These are phyloP conservation scores for Catalaphyllia jardinei DNA, from an alignment of 64 coral and sea anemone genomes.

Conservation along the genomic window DNA sequence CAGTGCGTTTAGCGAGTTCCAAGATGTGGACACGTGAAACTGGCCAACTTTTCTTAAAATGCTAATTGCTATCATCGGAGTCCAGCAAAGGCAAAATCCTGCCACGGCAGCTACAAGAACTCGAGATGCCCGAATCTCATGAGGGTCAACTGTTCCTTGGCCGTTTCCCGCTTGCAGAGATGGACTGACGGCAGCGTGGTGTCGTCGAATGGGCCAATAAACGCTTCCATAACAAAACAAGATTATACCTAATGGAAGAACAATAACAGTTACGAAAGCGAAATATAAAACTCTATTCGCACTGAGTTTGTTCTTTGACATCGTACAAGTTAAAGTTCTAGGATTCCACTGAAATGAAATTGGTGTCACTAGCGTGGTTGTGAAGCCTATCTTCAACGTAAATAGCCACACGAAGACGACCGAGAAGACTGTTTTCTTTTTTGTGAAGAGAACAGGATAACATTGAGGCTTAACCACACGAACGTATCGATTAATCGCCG, in stretches of 20 bases:
- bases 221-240: not conserved
- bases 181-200: not conserved
- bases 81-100: not conserved
- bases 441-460: slow-evolving; percentile 26
- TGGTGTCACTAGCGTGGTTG: not conserved
- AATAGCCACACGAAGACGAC: slow-evolving; percentile 20
- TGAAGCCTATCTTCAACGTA: not conserved
- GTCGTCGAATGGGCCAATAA: not conserved
- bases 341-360: not conserved
- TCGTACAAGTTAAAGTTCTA: not conserved
- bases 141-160: not conserved
- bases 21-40: not conserved
- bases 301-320: too few species aligned
- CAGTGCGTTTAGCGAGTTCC: not conserved
- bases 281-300: not conserved
- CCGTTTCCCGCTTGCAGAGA: not conserved
- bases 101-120: not conserved
- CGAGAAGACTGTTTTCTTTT: not conserved
- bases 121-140: not conserved
- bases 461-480: slow-evolving; percentile 3
- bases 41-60: not conserved
- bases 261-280: not conserved
- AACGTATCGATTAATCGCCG: slow-evolving; percentile 40
- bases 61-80: not conserved
- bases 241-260: too few species aligned